Evolutionary conservation across 2,888 invertebrate genomes (phyloP).

Genomic region (Sinodicranocentrus sp.): DNA sequence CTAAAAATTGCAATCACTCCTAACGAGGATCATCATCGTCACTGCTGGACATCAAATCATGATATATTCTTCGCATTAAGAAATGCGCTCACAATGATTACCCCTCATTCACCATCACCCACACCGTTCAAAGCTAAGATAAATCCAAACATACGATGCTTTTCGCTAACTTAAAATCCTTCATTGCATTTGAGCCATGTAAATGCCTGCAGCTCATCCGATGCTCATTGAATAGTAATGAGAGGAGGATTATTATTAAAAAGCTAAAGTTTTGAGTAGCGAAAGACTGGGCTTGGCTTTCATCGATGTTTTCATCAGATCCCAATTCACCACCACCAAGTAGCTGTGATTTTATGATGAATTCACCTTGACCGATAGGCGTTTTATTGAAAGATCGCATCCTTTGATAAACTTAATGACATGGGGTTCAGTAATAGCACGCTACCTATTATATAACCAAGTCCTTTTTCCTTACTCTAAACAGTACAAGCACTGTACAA

Average conservation of each 20-base stretch:
- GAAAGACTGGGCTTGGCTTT: slow-evolving; percentile 24
- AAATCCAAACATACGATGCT: not conserved
- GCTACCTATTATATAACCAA: not conserved
- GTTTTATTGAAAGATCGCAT: slow-evolving; percentile 28
- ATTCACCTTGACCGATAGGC: slow-evolving; percentile 33
- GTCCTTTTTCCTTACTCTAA: too few relatives aligned
- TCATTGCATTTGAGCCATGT: not conserved
- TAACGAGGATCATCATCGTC: too few relatives aligned
- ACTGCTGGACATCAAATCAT: too few relatives aligned
- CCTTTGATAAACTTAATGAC: slow-evolving; percentile 17
- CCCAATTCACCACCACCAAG: slow-evolving; percentile 4
- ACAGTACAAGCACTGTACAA: too few relatives aligned
- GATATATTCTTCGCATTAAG: too few relatives aligned
- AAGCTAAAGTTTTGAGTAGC: not conserved
- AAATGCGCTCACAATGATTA: too few relatives aligned
- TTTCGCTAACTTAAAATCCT: not conserved
- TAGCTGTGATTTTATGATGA: not conserved
- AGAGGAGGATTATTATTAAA: not conserved
- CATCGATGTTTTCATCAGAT: slow-evolving; percentile 29
- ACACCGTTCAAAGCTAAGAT: not conserved
- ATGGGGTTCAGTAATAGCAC: slow-evolving; percentile 5
- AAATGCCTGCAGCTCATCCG: slow-evolving; percentile 12
- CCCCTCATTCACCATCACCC: not conserved
- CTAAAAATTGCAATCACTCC: too few relatives aligned
- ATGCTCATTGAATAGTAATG: slow-evolving; percentile 4